Percentiles rank a stretch among this genome's conserved stretches.
Conservation (phyloP, 2,113 vertebrate genomes). For the Axis porcinus region DNA sequence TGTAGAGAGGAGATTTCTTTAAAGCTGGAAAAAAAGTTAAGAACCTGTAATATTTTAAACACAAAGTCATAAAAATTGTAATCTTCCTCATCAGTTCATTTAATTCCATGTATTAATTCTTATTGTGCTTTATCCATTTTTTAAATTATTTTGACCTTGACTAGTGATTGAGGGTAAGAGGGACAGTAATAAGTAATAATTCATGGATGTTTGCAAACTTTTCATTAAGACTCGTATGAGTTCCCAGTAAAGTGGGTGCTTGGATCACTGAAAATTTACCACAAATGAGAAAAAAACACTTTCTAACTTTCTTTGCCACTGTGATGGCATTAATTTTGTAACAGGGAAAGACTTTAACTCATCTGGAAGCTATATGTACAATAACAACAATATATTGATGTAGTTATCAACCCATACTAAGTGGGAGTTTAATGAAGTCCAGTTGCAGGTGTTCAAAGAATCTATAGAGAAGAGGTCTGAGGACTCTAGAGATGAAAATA, state of each 20-base stretch:
- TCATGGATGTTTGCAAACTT: background rate
- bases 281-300: background rate
- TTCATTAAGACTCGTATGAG: accelerated
- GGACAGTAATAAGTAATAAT: background rate
- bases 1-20: background rate
- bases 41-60: background rate
- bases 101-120: background rate
- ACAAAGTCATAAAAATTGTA: background rate
- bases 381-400: background rate
- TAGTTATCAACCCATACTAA: background rate
- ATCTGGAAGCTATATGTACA: background rate
- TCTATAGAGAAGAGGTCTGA: background rate
- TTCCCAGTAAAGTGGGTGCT: background rate
- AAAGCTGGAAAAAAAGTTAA: background rate
- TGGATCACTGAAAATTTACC: background rate
- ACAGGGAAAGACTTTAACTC: background rate
- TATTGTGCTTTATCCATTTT: background rate
- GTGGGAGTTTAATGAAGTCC: background rate
- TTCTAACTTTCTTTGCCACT: background rate
- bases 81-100: background rate
- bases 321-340: background rate
- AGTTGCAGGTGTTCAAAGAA: background rate
- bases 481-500: background rate
- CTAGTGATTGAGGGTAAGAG: background rate
- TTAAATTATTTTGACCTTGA: background rate